A percentile compares a stretch with the other conserved stretches of the same genome.
These are phyloP conservation scores for Xiphydria camelus DNA, from an alignment of 2,888 invertebrate species.

Conservation along the genomic window DNA sequence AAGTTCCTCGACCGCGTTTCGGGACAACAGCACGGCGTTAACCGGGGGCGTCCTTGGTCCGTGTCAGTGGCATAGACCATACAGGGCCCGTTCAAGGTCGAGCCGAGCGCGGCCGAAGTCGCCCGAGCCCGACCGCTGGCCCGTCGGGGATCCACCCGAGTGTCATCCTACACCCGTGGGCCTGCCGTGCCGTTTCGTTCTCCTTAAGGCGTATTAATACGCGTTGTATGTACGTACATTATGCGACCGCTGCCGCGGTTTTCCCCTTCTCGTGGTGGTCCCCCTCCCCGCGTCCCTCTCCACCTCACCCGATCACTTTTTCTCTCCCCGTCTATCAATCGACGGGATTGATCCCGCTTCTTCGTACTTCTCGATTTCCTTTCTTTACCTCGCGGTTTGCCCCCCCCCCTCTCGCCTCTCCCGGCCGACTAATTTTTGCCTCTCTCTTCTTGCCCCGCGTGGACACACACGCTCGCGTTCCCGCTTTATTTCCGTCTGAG, in stretches of 20 bases:
- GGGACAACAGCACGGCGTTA: slow-evolving; percentile 52
- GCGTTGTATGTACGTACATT: slow-evolving; percentile 34
- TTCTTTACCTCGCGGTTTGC: slow-evolving; percentile 24
- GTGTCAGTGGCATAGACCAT: slow-evolving; percentile 59
- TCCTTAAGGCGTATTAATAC: slow-evolving; percentile 46
- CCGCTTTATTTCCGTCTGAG: background rate
- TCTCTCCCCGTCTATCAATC: no score
- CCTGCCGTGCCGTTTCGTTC: slow-evolving; percentile 42
- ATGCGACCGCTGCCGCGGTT: background rate
- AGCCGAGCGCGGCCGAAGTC: slow-evolving; percentile 37
- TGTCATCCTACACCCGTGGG: slow-evolving; percentile 55
- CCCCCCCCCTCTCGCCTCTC: slow-evolving; percentile 10
- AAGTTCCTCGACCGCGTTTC: slow-evolving; percentile 57
- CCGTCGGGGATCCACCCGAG: slow-evolving; percentile 33
- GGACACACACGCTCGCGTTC: no score
- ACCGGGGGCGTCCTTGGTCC: slow-evolving; percentile 56
- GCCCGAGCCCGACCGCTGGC: slow-evolving; percentile 27
- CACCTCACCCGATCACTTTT: no score
- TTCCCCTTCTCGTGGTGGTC: no score
- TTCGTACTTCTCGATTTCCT: slow-evolving; percentile 5
- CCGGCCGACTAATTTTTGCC: slow-evolving; percentile 4
- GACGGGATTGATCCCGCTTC: slow-evolving; percentile 15
- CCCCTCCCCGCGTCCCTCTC: slow-evolving; percentile 19
- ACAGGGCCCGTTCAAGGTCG: slow-evolving; percentile 58
- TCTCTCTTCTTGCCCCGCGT: background rate